These are phyloP conservation scores for Ophonus ardosiacus DNA, from an alignment of 2,888 invertebrate species.

Conservation along the genomic window DNA sequence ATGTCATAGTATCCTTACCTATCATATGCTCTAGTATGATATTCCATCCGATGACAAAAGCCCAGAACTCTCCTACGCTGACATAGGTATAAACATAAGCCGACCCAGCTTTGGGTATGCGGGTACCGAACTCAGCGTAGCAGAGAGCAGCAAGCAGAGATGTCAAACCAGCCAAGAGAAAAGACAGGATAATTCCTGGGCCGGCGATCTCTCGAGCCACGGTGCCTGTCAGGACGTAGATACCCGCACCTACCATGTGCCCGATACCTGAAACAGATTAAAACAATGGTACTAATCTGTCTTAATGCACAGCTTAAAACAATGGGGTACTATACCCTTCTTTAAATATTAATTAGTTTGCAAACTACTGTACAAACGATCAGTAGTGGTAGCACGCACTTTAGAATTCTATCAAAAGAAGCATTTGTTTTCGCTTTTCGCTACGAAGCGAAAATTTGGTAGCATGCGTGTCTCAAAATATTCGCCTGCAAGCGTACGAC, in stretches of 20 bases:
- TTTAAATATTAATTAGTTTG: too few relatives aligned
- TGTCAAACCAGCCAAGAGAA: constrained; percentile 89
- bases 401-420: too few relatives aligned
- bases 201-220: constrained; percentile 90
- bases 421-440: too few relatives aligned
- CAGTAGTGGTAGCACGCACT: too few relatives aligned
- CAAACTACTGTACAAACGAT: too few relatives aligned
- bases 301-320: too few relatives aligned
- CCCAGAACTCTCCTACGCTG: constrained; percentile 95
- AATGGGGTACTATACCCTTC: too few relatives aligned
- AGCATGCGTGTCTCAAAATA: too few relatives aligned
- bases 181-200: constrained; percentile 87
- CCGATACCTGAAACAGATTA: constrained; percentile 84
- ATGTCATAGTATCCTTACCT: constrained; percentile 75
- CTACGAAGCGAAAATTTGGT: too few relatives aligned
- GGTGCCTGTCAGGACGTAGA: constrained; percentile 92
- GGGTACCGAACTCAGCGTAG: constrained; percentile 93
- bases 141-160: constrained; percentile 89
- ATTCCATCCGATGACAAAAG: constrained; percentile 97
- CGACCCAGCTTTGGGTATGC: constrained; percentile 93
- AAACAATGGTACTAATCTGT: too few relatives aligned
- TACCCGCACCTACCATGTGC: constrained; percentile 97
- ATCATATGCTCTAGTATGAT: constrained; percentile 94
- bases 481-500: too few relatives aligned
- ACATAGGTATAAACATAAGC: constrained; percentile 97